Conservation (phyloP, 2,888 invertebrate genomes). For the Eristalis intricaria region DNA sequence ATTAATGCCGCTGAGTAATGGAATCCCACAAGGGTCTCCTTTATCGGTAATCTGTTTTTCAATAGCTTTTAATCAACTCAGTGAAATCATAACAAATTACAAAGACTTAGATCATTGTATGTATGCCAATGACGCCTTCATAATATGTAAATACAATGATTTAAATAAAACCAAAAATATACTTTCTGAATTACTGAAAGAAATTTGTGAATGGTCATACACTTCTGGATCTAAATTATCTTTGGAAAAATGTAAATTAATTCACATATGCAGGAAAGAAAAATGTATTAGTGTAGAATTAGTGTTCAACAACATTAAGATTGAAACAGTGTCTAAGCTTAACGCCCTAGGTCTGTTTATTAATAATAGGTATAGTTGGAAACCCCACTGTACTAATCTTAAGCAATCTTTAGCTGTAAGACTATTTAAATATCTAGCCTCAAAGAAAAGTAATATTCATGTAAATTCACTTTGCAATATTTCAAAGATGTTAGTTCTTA, state of each 20-base stretch:
- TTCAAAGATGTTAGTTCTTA: not conserved
- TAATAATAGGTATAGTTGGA: constrained; percentile 3
- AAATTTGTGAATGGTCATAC: constrained; percentile 6
- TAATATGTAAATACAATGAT: no score
- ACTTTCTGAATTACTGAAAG: constrained; percentile 14
- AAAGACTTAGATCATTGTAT: not conserved
- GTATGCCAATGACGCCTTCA: not conserved
- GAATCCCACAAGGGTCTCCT: no score
- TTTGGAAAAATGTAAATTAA: no score
- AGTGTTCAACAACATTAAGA: no score
- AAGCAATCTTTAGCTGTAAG: constrained; percentile 22
- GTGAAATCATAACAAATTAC: not conserved
- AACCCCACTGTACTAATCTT: constrained; percentile 6
- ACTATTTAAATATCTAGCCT: constrained; percentile 1
- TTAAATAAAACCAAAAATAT: no score
- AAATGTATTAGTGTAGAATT: no score
- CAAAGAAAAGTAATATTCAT: constrained; percentile 4
- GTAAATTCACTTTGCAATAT: constrained; percentile 8
- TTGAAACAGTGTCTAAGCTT: no score
- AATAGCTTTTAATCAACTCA: constrained; percentile 6
- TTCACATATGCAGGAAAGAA: no score
- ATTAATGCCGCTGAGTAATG: no score
- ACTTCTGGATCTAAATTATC: constrained; percentile 5
- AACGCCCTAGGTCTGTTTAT: no score
- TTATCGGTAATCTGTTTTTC: constrained; percentile 2